phyloP scores from a whole-genome alignment of 1,140 invertebrate species.

The Apis cerana region DNA sequence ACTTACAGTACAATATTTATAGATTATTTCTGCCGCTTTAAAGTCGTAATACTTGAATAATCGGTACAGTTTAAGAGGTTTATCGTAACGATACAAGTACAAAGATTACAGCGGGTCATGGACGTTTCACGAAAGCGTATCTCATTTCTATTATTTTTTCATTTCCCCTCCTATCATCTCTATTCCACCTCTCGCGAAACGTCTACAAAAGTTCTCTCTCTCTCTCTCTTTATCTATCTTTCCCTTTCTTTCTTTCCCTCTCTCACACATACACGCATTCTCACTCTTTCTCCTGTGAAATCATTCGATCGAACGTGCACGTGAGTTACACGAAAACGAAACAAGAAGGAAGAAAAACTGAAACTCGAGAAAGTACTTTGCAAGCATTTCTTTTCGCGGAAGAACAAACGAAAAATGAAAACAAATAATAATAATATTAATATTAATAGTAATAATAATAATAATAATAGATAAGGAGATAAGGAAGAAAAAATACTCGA shows the following conservation, averaged over 20 bases:
- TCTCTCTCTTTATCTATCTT: not conserved
- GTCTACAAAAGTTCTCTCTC: not conserved
- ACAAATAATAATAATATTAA: not conserved
- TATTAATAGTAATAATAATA: not conserved
- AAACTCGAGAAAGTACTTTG: not conserved
- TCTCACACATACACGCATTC: too few species aligned
- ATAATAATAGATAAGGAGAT: not conserved
- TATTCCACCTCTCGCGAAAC: slow-evolving; percentile 22
- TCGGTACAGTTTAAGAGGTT: slow-evolving; percentile 70
- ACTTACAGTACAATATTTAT: slow-evolving; percentile 78
- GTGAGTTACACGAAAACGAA: not conserved
- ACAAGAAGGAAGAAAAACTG: not conserved
- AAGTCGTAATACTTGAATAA: slow-evolving; percentile 72
- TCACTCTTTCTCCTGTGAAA: not conserved
- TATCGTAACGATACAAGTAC: slow-evolving; percentile 75
- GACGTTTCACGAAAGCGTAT: slow-evolving; percentile 35
- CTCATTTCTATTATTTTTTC: not conserved
- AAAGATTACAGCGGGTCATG: slow-evolving; percentile 66
- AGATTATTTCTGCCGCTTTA: slow-evolving; percentile 71
- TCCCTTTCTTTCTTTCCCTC: not conserved
- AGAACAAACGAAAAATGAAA: not conserved
- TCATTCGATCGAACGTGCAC: slow-evolving; percentile 18
- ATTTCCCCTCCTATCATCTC: not conserved
- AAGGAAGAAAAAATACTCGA: not conserved
- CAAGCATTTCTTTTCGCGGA: not conserved